phyloP scores from a whole-genome alignment of 2,797 vertebrate species.

The Coendou prehensilis region DNA sequence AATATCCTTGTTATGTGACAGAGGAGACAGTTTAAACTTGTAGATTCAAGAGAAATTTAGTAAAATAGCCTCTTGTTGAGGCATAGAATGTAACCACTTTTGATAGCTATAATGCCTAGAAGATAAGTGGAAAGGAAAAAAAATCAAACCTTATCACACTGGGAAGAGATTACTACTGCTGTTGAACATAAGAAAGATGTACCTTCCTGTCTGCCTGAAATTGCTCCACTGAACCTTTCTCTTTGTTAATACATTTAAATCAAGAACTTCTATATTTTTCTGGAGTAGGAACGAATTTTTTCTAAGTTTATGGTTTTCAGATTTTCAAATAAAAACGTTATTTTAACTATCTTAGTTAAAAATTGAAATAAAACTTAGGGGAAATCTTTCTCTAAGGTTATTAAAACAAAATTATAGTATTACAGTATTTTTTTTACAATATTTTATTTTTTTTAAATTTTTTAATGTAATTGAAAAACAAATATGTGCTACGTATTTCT shows the following conservation, averaged over 20 bases:
- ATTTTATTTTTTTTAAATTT: conserved; percentile 46
- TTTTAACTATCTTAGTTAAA: neutral
- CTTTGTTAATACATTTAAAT: conserved; percentile 23
- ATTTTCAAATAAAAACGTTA: conserved; percentile 53
- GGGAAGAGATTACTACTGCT: neutral
- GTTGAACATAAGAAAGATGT: neutral
- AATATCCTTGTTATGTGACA: neutral
- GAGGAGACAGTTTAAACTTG: neutral
- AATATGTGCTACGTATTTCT: conserved; percentile 6
- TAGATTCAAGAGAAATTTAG: conserved; percentile 1
- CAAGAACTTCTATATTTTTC: conserved; percentile 41
- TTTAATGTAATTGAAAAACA: conserved; percentile 33
- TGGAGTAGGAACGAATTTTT: neutral
- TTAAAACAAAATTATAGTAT: conserved; percentile 34
- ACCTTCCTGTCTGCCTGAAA: neutral
- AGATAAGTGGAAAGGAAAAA: conserved; percentile 21
- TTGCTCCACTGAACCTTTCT: conserved; percentile 6
- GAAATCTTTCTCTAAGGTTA: neutral
- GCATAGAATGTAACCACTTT: neutral
- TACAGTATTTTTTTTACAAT: neutral
- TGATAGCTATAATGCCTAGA: neutral
- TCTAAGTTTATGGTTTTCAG: conserved; percentile 32
- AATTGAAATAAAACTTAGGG: neutral
- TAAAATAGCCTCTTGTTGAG: neutral
- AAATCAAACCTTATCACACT: neutral